Conservation (phyloP, 2,888 invertebrate species). For the Drosophila algonquin region DNA sequence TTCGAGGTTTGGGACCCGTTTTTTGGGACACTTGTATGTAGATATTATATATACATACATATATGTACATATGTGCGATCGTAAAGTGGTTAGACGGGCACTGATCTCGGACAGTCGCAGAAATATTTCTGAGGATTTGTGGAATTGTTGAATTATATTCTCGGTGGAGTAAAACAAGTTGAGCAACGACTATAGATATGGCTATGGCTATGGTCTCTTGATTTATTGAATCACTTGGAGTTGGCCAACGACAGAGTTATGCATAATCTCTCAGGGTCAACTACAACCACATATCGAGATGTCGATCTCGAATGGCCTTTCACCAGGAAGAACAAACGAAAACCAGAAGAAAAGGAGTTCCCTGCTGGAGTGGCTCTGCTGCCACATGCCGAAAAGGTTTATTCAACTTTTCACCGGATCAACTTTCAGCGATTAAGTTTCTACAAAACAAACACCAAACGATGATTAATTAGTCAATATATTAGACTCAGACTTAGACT, state of each 20-base stretch:
- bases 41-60: background rate
- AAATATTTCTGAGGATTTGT: conserved; percentile 28
- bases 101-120: conserved; percentile 36
- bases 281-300: conserved; percentile 16
- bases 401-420: conserved; percentile 66
- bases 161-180: conserved; percentile 38
- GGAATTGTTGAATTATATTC: conserved; percentile 39
- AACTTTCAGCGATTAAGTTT: conserved; percentile 36
- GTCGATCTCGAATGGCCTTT: conserved; percentile 51
- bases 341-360: conserved; percentile 33
- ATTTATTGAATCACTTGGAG: conserved; percentile 40
- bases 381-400: conserved; percentile 49
- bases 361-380: background rate
- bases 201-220: conserved; percentile 44
- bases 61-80: conserved; percentile 8
- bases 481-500: conserved; percentile 31
- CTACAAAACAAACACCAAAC: conserved; percentile 31
- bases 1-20: conserved; percentile 36
- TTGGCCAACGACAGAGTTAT: conserved; percentile 41
- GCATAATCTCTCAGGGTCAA: conserved; percentile 63
- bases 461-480: conserved; percentile 61
- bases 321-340: conserved; percentile 62
- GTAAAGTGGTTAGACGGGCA: conserved; percentile 43
- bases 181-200: conserved; percentile 22
- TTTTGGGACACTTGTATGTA: conserved; percentile 21